phyloP scores from a whole-genome alignment of 2,113 vertebrate genomes.

The Thinocorus orbignyianus region DNA sequence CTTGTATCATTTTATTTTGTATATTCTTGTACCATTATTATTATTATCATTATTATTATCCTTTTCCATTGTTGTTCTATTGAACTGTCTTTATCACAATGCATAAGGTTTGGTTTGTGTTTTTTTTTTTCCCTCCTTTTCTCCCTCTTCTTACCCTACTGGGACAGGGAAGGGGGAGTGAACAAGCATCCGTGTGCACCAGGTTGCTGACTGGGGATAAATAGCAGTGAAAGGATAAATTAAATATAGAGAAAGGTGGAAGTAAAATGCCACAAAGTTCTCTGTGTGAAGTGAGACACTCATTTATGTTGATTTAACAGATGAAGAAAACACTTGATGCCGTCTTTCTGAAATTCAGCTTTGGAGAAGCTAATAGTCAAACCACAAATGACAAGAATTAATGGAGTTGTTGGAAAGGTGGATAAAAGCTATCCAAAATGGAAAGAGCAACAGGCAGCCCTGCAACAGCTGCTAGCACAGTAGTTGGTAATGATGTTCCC shows the following conservation, averaged over 20 bases:
- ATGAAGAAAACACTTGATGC: background rate
- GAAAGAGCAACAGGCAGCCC: background rate
- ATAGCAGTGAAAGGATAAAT: background rate
- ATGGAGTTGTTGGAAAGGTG: background rate
- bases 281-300: background rate
- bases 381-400: background rate
- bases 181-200: background rate
- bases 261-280: background rate
- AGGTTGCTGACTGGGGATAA: background rate
- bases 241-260: background rate
- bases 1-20: background rate
- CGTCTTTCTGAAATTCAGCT: background rate
- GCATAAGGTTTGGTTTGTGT: background rate
- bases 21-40: background rate
- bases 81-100: background rate
- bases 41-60: background rate
- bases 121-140: background rate
- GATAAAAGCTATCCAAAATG: background rate
- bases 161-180: too few species aligned
- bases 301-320: background rate
- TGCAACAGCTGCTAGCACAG: background rate
- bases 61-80: background rate
- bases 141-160: background rate
- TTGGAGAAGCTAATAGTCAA: background rate
- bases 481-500: background rate